Percentiles rank a stretch among this genome's conserved stretches.
These are phyloP conservation scores for Pterois miles DNA, from an alignment of 2,797 vertebrate species.

Conservation along the genomic window DNA sequence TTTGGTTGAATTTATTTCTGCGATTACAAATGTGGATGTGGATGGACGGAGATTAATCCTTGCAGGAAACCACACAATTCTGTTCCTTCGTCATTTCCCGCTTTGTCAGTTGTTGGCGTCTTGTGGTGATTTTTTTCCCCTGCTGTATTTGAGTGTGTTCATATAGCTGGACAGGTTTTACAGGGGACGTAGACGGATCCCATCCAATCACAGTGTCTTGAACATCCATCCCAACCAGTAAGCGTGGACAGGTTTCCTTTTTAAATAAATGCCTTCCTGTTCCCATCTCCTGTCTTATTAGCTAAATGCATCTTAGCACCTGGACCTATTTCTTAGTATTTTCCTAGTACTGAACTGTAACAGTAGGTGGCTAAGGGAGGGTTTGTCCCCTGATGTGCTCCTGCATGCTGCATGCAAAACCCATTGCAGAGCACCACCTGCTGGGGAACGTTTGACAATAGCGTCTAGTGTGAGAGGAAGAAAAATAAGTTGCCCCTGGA, in stretches of 20 bases:
- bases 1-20: constrained; percentile 3
- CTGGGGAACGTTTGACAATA: constrained; percentile 57
- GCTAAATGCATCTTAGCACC: constrained; percentile 53
- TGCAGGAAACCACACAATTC: constrained; percentile 22
- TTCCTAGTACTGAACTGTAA: constrained; percentile 46
- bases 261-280: constrained; percentile 61
- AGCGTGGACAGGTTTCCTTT: constrained; percentile 43
- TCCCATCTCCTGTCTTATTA: constrained; percentile 57
- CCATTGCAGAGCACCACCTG: constrained; percentile 69
- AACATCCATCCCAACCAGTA: constrained; percentile 18
- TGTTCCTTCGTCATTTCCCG: constrained; percentile 16
- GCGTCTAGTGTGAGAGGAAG: constrained; percentile 18
- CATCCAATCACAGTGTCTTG: constrained; percentile 32
- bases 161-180: constrained; percentile 23
- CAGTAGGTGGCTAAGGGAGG: constrained; percentile 36
- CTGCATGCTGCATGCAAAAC: constrained; percentile 57
- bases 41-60: constrained; percentile 29
- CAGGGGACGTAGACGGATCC: constrained; percentile 5
- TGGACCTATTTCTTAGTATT: constrained; percentile 70
- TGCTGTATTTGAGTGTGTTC: constrained; percentile 46
- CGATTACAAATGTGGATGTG: constrained; percentile 26
- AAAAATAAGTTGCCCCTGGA: constrained; percentile 28
- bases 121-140: constrained; percentile 26
- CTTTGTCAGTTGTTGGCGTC: constrained; percentile 33
- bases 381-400: constrained; percentile 36